A percentile compares a stretch with the other conserved stretches of the same genome.
These are phyloP conservation scores for Pipra filicauda DNA, from an alignment of 2,113 vertebrate species.

Conservation along the genomic window DNA sequence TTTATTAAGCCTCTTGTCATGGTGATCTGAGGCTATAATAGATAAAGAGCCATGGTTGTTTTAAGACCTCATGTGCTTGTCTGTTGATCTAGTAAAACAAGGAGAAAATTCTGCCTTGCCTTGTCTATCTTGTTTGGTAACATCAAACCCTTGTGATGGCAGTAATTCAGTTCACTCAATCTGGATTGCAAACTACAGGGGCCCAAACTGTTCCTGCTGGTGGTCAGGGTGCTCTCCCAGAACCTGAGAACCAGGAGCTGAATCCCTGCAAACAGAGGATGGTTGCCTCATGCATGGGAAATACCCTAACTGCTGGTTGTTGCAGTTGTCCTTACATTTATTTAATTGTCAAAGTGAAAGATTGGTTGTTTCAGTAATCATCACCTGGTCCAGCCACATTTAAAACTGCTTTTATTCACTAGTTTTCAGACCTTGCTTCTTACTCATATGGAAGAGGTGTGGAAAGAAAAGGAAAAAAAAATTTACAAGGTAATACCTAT, in stretches of 20 bases:
- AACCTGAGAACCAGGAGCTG: fast-evolving
- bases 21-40: background rate
- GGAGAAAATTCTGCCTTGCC: background rate
- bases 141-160: background rate
- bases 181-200: background rate
- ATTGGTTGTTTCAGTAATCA: background rate
- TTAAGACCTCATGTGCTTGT: background rate
- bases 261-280: background rate
- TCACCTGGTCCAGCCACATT: background rate
- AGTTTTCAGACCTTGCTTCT: background rate
- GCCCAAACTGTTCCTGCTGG: fast-evolving
- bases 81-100: background rate
- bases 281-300: fast-evolving
- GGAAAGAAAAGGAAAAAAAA: background rate
- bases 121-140: background rate
- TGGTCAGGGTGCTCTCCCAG: background rate
- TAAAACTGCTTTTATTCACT: background rate
- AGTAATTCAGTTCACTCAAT: background rate
- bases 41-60: background rate
- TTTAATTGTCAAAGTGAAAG: background rate
- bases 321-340: background rate
- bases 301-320: background rate
- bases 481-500: background rate
- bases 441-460: background rate
- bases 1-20: background rate